These are phyloP conservation scores for Lacerta bilineata DNA, from an alignment of 2,797 vertebrate genomes.

Conservation along the genomic window DNA sequence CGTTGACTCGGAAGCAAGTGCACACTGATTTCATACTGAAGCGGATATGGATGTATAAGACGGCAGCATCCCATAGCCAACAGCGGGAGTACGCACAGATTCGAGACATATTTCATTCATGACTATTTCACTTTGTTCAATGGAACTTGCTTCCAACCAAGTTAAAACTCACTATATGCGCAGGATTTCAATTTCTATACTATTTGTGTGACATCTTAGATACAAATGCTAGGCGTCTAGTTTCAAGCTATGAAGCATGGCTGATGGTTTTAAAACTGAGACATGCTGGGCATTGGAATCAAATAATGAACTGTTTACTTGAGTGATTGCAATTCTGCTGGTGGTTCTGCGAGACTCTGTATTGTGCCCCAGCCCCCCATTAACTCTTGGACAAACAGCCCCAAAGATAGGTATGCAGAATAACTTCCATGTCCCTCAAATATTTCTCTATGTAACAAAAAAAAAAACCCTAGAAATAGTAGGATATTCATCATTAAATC, in stretches of 20 bases:
- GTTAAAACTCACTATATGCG: too few species aligned
- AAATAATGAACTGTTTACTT: background rate
- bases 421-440: background rate
- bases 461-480: background rate
- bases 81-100: too few species aligned
- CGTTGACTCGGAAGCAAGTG: background rate
- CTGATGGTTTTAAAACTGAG: background rate
- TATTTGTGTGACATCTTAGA: background rate
- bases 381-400: background rate
- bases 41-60: too few species aligned
- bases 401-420: background rate
- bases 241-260: too few species aligned
- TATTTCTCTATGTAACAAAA: background rate
- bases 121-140: background rate
- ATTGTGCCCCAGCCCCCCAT: too few species aligned
- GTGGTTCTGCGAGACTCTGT: too few species aligned
- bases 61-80: too few species aligned
- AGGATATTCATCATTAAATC: slow-evolving; percentile 36
- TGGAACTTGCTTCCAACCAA: background rate
- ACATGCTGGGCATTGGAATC: background rate
- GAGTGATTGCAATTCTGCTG: background rate
- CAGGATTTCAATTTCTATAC: background rate
- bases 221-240: background rate
- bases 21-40: too few species aligned
- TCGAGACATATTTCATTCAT: too few species aligned